phyloP scores from a whole-genome alignment of 2,113 vertebrate species.

The Anthoscopus minutus region DNA sequence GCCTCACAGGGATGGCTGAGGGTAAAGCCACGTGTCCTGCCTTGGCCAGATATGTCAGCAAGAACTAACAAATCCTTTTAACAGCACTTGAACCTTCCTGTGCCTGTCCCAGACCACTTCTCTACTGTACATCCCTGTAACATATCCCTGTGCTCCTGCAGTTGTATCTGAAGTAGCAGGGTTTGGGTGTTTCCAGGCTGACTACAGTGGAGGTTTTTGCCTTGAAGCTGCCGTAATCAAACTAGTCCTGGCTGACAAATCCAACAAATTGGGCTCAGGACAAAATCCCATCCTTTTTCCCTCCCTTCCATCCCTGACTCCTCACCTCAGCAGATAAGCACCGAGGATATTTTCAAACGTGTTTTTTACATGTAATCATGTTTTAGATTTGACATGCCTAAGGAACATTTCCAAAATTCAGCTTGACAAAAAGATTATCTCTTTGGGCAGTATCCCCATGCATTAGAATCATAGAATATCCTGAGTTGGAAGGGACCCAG shows the following conservation, averaged over 20 bases:
- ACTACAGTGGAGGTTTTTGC: not conserved
- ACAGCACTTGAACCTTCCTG: not conserved
- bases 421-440: not conserved
- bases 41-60: rapidly evolving
- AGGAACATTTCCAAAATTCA: not conserved
- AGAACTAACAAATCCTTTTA: not conserved
- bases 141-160: not conserved
- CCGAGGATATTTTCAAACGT: not conserved
- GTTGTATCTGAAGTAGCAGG: not conserved
- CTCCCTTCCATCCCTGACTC: not conserved
- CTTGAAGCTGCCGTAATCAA: not conserved
- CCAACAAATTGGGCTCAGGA: not conserved
- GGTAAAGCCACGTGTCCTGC: not conserved
- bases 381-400: not conserved
- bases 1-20: not conserved
- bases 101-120: not conserved
- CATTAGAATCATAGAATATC: not conserved
- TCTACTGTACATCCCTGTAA: not conserved
- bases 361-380: not conserved
- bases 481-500: not conserved
- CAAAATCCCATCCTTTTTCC: not conserved
- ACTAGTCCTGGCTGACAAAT: not conserved
- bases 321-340: not conserved
- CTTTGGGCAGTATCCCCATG: not conserved
- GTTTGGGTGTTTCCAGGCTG: not conserved